A percentile compares a stretch with the other conserved stretches of the same genome.
phyloP scores from a whole-genome alignment of 92 coral and sea anemone genomes.

The Epizoanthus fatuus region DNA sequence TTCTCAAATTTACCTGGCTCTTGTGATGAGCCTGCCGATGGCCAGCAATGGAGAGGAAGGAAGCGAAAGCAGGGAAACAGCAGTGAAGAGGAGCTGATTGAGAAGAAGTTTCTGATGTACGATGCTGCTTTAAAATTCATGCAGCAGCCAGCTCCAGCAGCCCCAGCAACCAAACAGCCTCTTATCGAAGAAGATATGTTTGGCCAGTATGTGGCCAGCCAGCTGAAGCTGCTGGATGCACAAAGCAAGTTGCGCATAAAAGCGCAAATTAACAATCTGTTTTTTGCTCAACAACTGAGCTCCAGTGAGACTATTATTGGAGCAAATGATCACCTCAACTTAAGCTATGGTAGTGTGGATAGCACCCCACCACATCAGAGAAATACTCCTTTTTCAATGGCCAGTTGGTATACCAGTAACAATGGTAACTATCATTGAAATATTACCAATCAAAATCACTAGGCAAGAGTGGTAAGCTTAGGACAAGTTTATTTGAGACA shows the following conservation, averaged over 20 bases:
- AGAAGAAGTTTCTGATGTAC: slow-evolving; percentile 27
- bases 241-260: slow-evolving; percentile 30
- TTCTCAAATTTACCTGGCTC: background rate
- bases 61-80: slow-evolving; percentile 26
- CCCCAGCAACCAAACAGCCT: slow-evolving; percentile 25
- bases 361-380: no score
- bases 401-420: no score
- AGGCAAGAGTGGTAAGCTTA: no score
- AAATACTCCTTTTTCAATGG: no score
- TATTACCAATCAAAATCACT: no score
- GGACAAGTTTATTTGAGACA: no score
- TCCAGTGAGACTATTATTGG: no score
- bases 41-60: slow-evolving; percentile 10
- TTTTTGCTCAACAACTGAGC: slow-evolving; percentile 15
- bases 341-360: no score
- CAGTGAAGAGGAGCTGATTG: slow-evolving; percentile 27
- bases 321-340: no score
- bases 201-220: slow-evolving; percentile 59
- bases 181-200: slow-evolving; percentile 54
- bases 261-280: slow-evolving; percentile 40
- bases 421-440: no score
- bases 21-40: slow-evolving; percentile 11
- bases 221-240: slow-evolving; percentile 38
- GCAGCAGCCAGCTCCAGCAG: slow-evolving; percentile 42
- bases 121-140: slow-evolving; percentile 41